Evolutionary conservation across 2,113 vertebrate genomes (phyloP), one percentile per base, ranked within the genome.

Genomic region (Perca flavescens): DNA sequence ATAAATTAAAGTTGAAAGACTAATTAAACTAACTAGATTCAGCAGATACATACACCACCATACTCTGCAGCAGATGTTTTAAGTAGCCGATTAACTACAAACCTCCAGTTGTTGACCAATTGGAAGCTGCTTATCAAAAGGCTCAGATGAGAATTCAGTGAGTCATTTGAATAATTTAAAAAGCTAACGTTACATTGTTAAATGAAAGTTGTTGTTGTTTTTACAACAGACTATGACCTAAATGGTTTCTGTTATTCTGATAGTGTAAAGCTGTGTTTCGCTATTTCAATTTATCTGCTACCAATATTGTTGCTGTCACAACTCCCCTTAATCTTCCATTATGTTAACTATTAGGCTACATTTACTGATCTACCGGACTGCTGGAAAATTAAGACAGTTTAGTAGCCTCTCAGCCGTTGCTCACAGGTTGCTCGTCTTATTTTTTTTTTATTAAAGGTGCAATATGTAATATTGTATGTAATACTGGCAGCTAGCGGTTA

Each of bases 341-440:
- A 73, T 72, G 19, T 75, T 34, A 67, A 70, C 43, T 70, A 71
- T 72, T 82, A 34, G 31, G 31, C 5, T 34, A 65, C 65, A 62
- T 75, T 43, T 68, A 86, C 79, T 89, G 79, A 88, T 83, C 19
- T 46, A 16, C 8, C 15, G 17, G 53, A 68, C 72, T 36, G 60
- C 69, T 46, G 61, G 79, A 65, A 80, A 87, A 84, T 60, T 58
- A 82, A 82, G 57, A 78, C 80, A 60, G 68, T 71, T 68, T 80
- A 79, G 54, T 28, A 65, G 56, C 75, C 34, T 61, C 74, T 72
- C 62, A 79, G 49, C 74, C 54, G 12, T 17, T 66, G 56, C 52
- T 65, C 77, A 68, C 25, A 54, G 53, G 70, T 53, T 77, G 68
- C 69, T 82, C 73, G 75, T 52, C 57, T 67, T 56, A 72, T 62